Conservation (phyloP, 1,140 invertebrate genomes). For the Bombus terrestris region DNA sequence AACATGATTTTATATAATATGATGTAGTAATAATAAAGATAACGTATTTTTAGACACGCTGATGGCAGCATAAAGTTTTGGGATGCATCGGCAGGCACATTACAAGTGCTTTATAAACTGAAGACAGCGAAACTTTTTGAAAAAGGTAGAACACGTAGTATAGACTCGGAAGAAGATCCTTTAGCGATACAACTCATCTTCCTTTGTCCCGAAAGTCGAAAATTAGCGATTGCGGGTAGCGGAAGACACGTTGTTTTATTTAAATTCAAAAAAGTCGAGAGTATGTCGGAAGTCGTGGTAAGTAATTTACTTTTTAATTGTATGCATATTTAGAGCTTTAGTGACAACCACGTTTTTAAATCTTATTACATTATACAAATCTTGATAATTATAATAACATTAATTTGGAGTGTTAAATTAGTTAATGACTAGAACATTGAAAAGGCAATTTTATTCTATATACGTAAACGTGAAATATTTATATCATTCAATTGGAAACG, state of each 20-base stretch:
- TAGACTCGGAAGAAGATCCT: constrained; percentile 91
- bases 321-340: constrained; percentile 1
- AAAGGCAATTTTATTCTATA: neutral
- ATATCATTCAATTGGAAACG: too few relatives aligned
- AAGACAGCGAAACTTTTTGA: constrained; percentile 98
- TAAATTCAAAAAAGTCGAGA: constrained; percentile 96
- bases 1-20: too few relatives aligned
- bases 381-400: neutral
- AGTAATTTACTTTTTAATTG: constrained; percentile 73
- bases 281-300: constrained; percentile 92
- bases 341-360: neutral
- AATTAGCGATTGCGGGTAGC: constrained; percentile 94
- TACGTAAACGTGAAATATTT: neutral
- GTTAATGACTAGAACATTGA: neutral
- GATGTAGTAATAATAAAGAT: too few relatives aligned
- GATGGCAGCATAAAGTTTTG: constrained; percentile 99
- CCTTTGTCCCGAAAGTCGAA: constrained; percentile 95
- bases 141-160: constrained; percentile 84
- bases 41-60: constrained; percentile 89
- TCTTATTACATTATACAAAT: neutral
- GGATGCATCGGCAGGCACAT: constrained; percentile 96
- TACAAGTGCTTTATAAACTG: constrained; percentile 98
- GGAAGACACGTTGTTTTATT: constrained; percentile 97
- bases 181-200: constrained; percentile 96
- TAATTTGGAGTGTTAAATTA: neutral